Percentiles rank a stretch among this genome's conserved stretches.
Conservation (phyloP, 2,113 vertebrate species). For the Vanacampus margaritifer region DNA sequence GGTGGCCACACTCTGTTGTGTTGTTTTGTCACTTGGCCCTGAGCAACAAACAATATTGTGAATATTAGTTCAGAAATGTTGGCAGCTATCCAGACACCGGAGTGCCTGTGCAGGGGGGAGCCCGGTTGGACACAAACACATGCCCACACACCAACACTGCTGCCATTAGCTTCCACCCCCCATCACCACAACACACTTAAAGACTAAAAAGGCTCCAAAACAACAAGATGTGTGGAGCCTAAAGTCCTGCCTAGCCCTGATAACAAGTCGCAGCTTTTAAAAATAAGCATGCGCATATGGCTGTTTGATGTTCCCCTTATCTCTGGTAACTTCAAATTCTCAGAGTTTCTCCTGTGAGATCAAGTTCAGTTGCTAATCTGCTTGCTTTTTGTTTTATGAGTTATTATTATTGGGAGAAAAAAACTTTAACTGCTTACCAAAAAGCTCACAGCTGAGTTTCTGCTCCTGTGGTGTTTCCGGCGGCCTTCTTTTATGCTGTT, state of each 20-base stretch:
- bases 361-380: conserved; percentile 74
- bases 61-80: conserved; percentile 69
- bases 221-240: conserved; percentile 68
- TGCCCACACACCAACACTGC: conserved; percentile 27
- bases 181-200: conserved; percentile 47
- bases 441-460: conserved; percentile 41
- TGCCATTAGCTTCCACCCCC: conserved; percentile 45
- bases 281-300: conserved; percentile 86
- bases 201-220: conserved; percentile 66
- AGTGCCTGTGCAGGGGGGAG: conserved; percentile 32
- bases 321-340: conserved; percentile 68
- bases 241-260: conserved; percentile 75
- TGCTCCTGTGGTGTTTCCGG: conserved; percentile 40
- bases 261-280: conserved; percentile 84
- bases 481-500: conserved; percentile 53
- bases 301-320: conserved; percentile 81
- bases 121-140: conserved; percentile 56
- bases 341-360: conserved; percentile 62
- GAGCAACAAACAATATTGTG: conserved; percentile 61
- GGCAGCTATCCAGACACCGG: conserved; percentile 63
- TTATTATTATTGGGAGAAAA: conserved; percentile 42
- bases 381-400: conserved; percentile 45
- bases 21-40: conserved; percentile 50
- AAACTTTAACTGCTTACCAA: conserved; percentile 56
- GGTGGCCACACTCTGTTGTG: conserved; percentile 63